Evolutionary conservation across 1,140 invertebrate genomes (phyloP).

Genomic region (Pollicipes pollicipes): DNA sequence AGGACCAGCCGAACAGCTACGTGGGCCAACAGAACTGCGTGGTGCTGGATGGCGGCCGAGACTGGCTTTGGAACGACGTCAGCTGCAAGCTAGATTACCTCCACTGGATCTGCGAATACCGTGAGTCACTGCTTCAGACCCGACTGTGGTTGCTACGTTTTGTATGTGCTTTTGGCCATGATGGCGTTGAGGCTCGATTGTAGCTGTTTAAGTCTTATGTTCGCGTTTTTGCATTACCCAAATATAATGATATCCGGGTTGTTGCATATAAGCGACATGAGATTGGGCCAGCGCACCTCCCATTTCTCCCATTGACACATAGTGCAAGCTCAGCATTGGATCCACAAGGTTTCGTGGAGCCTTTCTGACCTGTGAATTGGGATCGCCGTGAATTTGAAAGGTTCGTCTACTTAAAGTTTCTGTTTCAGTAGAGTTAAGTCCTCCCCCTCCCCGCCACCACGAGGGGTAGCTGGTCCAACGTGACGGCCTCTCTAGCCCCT

Average conservation of each 20-base stretch:
- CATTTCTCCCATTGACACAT: too few relatives aligned
- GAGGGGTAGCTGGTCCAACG: not conserved
- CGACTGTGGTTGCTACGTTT: not conserved
- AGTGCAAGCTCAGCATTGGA: too few relatives aligned
- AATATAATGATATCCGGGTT: not conserved
- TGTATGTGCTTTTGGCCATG: not conserved
- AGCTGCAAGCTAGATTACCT: constrained; percentile 80
- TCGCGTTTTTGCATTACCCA: too few relatives aligned
- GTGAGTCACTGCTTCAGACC: constrained; percentile 20
- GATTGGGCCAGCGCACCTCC: not conserved
- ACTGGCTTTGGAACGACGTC: constrained; percentile 87
- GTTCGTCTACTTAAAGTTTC: not conserved
- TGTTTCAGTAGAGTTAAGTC: too few relatives aligned
- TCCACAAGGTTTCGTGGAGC: not conserved
- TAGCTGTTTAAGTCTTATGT: not conserved
- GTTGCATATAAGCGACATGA: not conserved
- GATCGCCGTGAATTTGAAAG: not conserved
- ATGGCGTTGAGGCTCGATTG: not conserved
- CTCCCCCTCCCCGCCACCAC: too few relatives aligned
- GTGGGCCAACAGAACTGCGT: constrained; percentile 88
- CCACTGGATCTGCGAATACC: constrained; percentile 74
- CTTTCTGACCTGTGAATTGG: not conserved
- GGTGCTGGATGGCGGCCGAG: constrained; percentile 66
- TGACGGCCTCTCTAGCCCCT: not conserved
- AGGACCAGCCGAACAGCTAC: constrained; percentile 87